Evolutionary conservation across 2,888 invertebrate genomes (phyloP).

Genomic region (Tiliacea citrago): DNA sequence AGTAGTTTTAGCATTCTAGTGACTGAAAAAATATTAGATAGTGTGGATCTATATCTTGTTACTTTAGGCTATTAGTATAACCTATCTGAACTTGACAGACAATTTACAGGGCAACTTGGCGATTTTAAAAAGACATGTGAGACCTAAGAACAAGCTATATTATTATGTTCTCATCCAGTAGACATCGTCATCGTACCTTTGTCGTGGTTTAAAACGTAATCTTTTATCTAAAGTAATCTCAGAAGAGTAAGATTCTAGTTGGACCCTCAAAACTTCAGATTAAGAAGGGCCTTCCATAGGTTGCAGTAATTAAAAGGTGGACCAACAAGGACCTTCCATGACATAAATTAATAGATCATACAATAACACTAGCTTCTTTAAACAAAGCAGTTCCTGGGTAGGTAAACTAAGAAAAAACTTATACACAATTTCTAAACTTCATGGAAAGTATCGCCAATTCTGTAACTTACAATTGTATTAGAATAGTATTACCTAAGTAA

Average conservation of each 20-base stretch:
- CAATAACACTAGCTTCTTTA: background rate
- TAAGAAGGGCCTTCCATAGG: background rate
- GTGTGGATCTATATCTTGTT: background rate
- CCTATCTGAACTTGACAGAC: background rate
- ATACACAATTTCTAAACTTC: too few relatives aligned
- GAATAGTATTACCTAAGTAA: too few relatives aligned
- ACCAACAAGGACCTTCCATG: too few relatives aligned
- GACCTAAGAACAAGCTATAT: background rate
- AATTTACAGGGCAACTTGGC: background rate
- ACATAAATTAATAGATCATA: background rate
- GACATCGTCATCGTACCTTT: background rate
- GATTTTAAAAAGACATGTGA: background rate
- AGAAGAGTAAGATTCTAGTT: background rate
- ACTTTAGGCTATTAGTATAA: background rate
- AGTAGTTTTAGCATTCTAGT: slow-evolving; percentile 15
- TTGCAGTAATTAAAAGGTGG: background rate
- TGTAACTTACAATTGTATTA: background rate
- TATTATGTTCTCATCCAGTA: background rate
- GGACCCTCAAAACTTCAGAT: background rate
- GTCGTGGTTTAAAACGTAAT: background rate
- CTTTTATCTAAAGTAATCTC: background rate
- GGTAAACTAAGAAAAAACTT: background rate
- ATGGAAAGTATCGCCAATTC: too few relatives aligned
- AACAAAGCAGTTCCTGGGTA: background rate
- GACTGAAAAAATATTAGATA: background rate